Percentiles rank a stretch among this genome's conserved stretches.
These are phyloP conservation scores for Aspidoscelis tigris DNA, from an alignment of 2,113 vertebrate species.

Conservation along the genomic window DNA sequence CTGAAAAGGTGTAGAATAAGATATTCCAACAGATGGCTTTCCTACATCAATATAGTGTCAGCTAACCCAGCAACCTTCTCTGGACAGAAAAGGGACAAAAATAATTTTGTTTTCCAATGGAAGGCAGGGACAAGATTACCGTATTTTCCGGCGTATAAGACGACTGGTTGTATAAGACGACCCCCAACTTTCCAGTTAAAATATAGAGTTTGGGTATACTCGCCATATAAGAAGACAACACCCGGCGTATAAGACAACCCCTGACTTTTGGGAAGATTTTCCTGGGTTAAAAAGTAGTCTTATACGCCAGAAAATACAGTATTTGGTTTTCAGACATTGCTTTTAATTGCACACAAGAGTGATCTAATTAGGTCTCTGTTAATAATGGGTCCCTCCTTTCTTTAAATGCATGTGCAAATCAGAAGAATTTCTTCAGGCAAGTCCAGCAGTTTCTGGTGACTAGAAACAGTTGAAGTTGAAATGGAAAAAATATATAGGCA, in stretches of 20 bases:
- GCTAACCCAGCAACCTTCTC: background rate
- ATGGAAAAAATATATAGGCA: background rate
- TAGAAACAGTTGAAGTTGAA: background rate
- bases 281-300: too few relatives aligned
- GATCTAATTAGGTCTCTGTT: background rate
- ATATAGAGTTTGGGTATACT: too few relatives aligned
- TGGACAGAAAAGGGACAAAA: background rate
- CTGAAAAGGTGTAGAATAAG: constrained; percentile 15
- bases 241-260: too few relatives aligned
- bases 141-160: too few relatives aligned
- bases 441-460: background rate
- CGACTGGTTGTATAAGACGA: too few relatives aligned
- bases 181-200: too few relatives aligned
- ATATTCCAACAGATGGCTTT: background rate
- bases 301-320: too few relatives aligned
- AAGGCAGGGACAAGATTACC: too few relatives aligned
- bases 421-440: background rate
- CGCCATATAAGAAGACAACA: too few relatives aligned
- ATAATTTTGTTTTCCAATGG: background rate
- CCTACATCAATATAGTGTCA: background rate
- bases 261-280: too few relatives aligned
- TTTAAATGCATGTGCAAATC: background rate
- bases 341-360: background rate
- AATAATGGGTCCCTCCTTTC: background rate
- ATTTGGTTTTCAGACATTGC: background rate